Evolutionary conservation across 2,888 invertebrate species (phyloP).

Genomic region (Itoplectis maculator): DNA sequence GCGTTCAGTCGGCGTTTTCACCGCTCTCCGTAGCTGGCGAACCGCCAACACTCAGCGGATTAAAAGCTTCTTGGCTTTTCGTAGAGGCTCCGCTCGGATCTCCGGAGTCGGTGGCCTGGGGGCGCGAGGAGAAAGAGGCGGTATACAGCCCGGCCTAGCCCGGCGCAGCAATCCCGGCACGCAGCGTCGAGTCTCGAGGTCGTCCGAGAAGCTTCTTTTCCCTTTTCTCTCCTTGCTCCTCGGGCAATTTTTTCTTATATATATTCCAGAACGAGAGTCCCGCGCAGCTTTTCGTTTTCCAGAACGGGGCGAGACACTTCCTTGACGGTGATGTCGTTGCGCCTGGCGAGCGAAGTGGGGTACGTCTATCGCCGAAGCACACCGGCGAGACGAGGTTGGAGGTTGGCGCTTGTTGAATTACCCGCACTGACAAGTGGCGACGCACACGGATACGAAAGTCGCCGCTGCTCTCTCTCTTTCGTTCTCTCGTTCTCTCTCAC

Average conservation of each 20-base stretch:
- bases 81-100: slow-evolving; percentile 56
- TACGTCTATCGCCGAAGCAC: slow-evolving; percentile 35
- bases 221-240: background rate
- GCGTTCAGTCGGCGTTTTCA: slow-evolving; percentile 68
- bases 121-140: too few relatives aligned
- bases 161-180: slow-evolving; percentile 60
- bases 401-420: slow-evolving; percentile 66
- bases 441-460: slow-evolving; percentile 58
- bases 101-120: slow-evolving; percentile 41
- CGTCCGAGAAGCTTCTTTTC: slow-evolving; percentile 48
- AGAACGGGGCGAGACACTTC: slow-evolving; percentile 35
- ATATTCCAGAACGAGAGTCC: slow-evolving; percentile 25
- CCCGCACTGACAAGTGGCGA: slow-evolving; percentile 62
- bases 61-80: slow-evolving; percentile 80
- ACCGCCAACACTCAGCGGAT: slow-evolving; percentile 81
- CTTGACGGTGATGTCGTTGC: slow-evolving; percentile 31
- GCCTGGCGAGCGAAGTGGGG: slow-evolving; percentile 55
- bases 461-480: slow-evolving; percentile 37
- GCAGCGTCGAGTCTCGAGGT: slow-evolving; percentile 47
- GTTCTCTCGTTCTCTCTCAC: slow-evolving; percentile 35
- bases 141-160: slow-evolving; percentile 20
- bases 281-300: slow-evolving; percentile 53
- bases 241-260: slow-evolving; percentile 21
- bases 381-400: slow-evolving; percentile 49
- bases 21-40: slow-evolving; percentile 76